Evolutionary conservation across 2,888 invertebrate species (phyloP).

Genomic region (Melipona bicolor): DNA sequence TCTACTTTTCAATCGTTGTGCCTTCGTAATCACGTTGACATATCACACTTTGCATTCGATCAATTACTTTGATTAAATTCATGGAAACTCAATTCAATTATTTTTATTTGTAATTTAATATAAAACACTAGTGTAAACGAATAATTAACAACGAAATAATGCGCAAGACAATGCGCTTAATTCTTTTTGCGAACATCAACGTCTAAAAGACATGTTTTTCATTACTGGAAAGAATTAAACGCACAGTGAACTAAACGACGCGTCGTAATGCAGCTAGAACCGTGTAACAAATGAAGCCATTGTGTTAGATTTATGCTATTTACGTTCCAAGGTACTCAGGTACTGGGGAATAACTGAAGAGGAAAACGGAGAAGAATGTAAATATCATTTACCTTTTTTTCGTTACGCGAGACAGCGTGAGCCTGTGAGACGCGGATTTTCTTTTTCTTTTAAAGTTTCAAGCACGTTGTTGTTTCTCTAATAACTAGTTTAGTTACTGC

Average conservation of each 20-base stretch:
- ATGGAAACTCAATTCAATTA: background rate
- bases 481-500: background rate
- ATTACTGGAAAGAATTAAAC: background rate
- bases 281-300: background rate
- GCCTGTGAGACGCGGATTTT: background rate
- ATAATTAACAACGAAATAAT: background rate
- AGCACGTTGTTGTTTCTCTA: background rate
- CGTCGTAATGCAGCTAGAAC: background rate
- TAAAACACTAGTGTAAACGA: background rate
- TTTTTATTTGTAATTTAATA: background rate
- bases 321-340: conserved; percentile 5
- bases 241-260: background rate
- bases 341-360: background rate
- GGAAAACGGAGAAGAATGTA: conserved; percentile 3
- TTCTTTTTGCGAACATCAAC: background rate
- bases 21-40: background rate
- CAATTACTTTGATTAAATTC: background rate
- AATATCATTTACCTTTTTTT: conserved; percentile 11
- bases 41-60: background rate
- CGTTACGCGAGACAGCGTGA: background rate
- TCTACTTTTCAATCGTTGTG: background rate
- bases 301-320: conserved; percentile 30
- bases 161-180: background rate
- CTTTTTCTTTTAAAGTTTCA: background rate
- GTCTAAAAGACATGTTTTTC: background rate